A percentile compares a stretch with the other conserved stretches of the same genome.
Conservation (phyloP, 2,888 invertebrate genomes). For the Arenicola marina region DNA sequence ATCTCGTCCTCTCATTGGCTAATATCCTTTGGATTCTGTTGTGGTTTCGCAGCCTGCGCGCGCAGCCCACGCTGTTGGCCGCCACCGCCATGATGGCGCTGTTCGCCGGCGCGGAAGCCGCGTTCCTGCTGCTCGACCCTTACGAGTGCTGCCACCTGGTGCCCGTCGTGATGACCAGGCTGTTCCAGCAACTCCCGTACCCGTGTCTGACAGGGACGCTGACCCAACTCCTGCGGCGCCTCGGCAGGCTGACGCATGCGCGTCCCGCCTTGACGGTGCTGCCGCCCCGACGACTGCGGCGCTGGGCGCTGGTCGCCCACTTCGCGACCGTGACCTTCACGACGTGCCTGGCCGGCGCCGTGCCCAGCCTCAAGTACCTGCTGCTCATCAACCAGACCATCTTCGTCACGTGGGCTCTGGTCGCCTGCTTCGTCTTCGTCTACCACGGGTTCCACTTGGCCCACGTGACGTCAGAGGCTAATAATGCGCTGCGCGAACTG, state of each 20-base stretch:
- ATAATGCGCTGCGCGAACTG: conserved; percentile 35
- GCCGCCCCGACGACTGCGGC: conserved; percentile 64
- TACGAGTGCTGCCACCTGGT: conserved; percentile 66
- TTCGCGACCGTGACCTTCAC: conserved; percentile 65
- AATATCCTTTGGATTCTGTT: conserved; percentile 66
- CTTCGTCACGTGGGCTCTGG: conserved; percentile 66
- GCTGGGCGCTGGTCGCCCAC: conserved; percentile 65
- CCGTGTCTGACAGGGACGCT: conserved; percentile 68
- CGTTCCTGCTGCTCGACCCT: conserved; percentile 67
- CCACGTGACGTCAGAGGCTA: conserved; percentile 39
- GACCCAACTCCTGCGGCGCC: conserved; percentile 67
- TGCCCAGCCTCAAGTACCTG: conserved; percentile 44
- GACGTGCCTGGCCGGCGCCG: conserved; percentile 63
- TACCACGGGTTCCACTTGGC: conserved; percentile 66
- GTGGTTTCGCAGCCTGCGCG: conserved; percentile 61
- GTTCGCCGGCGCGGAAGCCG: conserved; percentile 64
- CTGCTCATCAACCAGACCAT: conserved; percentile 63
- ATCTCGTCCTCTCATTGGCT: conserved; percentile 66
- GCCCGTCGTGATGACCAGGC: conserved; percentile 64
- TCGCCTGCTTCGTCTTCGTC: conserved; percentile 66
- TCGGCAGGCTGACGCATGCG: conserved; percentile 66
- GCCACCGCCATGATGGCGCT: conserved; percentile 67
- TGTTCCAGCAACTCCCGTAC: conserved; percentile 67
- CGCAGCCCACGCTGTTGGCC: conserved; percentile 66
- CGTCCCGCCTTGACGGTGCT: conserved; percentile 65